Evolutionary conservation across 2,113 vertebrate genomes (phyloP), one percentile per base, ranked within the genome.

Genomic region (Rhodinocichla rosea): DNA sequence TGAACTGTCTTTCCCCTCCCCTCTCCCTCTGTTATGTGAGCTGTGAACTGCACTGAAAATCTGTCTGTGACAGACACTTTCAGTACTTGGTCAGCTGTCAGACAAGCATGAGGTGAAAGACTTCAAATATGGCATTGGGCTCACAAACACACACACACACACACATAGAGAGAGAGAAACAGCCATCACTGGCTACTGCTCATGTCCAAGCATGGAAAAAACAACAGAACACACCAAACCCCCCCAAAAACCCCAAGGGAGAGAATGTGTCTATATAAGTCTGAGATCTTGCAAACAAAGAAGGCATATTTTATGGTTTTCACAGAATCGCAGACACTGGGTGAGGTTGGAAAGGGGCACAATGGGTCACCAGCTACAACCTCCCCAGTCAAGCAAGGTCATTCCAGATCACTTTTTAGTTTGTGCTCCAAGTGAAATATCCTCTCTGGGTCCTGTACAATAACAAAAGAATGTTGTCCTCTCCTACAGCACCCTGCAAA

Each of bases 91-190:
- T 97, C 92, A 95, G 90, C 93, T 96, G 96, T 96, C 96, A 96
- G 83, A 94, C 94, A 94, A 89, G 83, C 92, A 65, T 3, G 95
- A 97, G 96, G 96, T 97, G 96, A 97, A 97, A 97, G 96, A 97
- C 96, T 96, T 96, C 94, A 97, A 97, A 96, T 97, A 97, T 97
- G 96, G 95, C 94, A 96, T n/a, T 14, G 89, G 70, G 87, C 92
- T 92, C 83, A 60, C 64, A 89, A 74, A 13, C 55, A 57, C 82
- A 30, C 50, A 33, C 9, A 33, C 37, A 8, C 56, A 23, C 21
- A 37, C 2, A 64, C 4, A 27, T 1, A 52, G 6, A 39, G 27
- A 60, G 0, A 44, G 20, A 75, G 30, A 69, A 92, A 56, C 85
- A 96, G 71, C 67, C 90, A 88, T 92, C 64, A 15, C 69, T 45